Percentiles rank a stretch among this genome's conserved stretches.
Conservation (phyloP, 2,888 invertebrate genomes). For the Aleiodes alternator region DNA sequence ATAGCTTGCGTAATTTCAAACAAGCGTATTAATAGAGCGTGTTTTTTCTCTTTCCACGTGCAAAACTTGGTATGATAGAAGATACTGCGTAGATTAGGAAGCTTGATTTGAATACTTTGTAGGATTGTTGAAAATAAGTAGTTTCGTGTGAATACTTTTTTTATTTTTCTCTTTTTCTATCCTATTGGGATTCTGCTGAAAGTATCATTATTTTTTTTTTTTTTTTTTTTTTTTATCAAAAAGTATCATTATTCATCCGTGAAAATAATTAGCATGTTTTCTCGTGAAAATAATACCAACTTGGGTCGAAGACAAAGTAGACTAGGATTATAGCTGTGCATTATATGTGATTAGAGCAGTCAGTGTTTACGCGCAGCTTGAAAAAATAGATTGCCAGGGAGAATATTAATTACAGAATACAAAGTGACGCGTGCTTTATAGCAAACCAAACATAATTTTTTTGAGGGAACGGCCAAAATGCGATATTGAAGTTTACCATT, state of each 20-base stretch:
- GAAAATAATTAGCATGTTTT: background rate
- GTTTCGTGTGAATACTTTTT: background rate
- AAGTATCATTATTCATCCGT: too few relatives aligned
- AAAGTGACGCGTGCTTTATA: background rate
- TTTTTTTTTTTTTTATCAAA: too few relatives aligned
- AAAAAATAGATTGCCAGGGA: conserved; percentile 8
- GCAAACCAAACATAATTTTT: background rate
- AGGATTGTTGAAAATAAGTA: too few relatives aligned
- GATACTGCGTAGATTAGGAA: background rate
- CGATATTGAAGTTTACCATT: too few relatives aligned
- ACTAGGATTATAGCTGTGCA: conserved; percentile 4
- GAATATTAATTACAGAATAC: conserved; percentile 25
- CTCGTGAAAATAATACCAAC: background rate
- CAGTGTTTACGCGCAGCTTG: background rate
- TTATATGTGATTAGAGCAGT: background rate
- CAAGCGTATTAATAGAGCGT: background rate
- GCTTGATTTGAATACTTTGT: background rate
- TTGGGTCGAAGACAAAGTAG: background rate
- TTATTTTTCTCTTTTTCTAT: background rate
- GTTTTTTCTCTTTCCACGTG: background rate
- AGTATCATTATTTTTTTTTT: too few relatives aligned
- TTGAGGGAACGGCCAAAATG: background rate
- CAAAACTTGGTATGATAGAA: background rate
- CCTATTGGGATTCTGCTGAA: background rate
- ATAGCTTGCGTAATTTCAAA: conserved; percentile 6